Evolutionary conservation across 2,113 vertebrate species (phyloP), one percentile per base, ranked within the genome.

Genomic region (Carassius auratus): DNA sequence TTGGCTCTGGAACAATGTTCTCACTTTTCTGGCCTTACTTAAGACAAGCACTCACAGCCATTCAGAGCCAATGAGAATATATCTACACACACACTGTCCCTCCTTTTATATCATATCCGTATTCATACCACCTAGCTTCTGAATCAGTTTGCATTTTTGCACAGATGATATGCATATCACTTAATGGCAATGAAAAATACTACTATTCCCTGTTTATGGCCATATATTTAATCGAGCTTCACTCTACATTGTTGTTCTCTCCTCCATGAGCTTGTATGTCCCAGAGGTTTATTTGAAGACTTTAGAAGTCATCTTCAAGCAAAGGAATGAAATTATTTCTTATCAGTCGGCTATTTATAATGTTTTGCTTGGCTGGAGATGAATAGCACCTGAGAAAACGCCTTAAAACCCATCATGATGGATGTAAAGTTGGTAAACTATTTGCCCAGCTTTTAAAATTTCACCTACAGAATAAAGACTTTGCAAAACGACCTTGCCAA

Each of bases 61-160:
- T 21, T 57, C 74, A 57, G 26, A 33, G 50, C 50, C 75, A 77
- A 57, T 57, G 50, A 57, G 55, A 21, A 57, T 7, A 36, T 50
- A 77, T n/a, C 17, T 21, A 55, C 15, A 33, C 50, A 33, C 50
- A 33, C 5, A 36, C 30, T 21, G 50, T 42, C 26, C 71, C 73
- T 84, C 9, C 23, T 76, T 64, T 50, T 86, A 75, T 5, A 38
- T 64, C 17, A n/a, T 13, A n/a, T 19, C 8, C 17, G 19, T 10
- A 83, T 59, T 42, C 21, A 15, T 73, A 73, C 8, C 26, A n/a
- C 26, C 21, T 68, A 12, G 26, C 42, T 81, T 81, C n/a, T 45
- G 61, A 81, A 21, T 66, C 38, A 10, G 61, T 81, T 81, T 66
- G 78, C 42, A 7, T 48, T 66, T 80, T 81, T 81, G 79, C 79